Percentiles rank a stretch among this genome's conserved stretches.
Evolutionary conservation across 1,140 invertebrate species (phyloP).

Genomic region (Drosophila azteca): DNA sequence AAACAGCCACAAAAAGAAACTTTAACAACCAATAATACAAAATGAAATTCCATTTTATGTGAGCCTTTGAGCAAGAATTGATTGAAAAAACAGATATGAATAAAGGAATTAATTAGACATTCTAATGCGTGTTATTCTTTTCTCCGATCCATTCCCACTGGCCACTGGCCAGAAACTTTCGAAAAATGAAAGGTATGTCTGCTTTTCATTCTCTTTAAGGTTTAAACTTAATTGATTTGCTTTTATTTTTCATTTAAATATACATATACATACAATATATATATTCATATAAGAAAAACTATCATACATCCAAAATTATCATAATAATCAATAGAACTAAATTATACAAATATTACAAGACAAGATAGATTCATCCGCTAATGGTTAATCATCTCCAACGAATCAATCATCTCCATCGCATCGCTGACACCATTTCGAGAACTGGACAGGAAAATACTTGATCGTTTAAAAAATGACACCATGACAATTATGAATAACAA

Average conservation of each 20-base stretch:
- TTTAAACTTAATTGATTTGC: conserved; percentile 78
- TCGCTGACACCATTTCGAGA: conserved; percentile 24
- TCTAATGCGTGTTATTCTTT: background rate
- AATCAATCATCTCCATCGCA: too few relatives aligned
- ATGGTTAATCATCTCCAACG: conserved; percentile 25
- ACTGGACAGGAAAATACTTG: conserved; percentile 40
- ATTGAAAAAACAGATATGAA: conserved; percentile 65
- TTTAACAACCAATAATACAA: conserved; percentile 30
- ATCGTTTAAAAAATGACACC: conserved; percentile 70
- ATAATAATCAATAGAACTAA: conserved; percentile 82
- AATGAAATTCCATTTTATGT: conserved; percentile 77
- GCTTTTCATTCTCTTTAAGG: background rate
- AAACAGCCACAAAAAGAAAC: conserved; percentile 24
- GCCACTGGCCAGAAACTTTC: background rate
- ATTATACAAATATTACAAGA: conserved; percentile 82
- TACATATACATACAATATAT: conserved; percentile 62
- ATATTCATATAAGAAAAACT: conserved; percentile 75
- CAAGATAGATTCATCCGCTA: conserved; percentile 70
- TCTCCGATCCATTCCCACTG: background rate
- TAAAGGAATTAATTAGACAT: conserved; percentile 75
- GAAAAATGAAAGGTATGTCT: too few relatives aligned
- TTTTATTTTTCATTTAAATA: conserved; percentile 73
- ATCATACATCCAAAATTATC: conserved; percentile 80
- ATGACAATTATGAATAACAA: conserved; percentile 76
- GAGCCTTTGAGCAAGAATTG: conserved; percentile 69